Percentiles rank a stretch among this genome's conserved stretches.
Conservation (phyloP, 2,888 invertebrate species). For the Cosmorhoe ocellata region DNA sequence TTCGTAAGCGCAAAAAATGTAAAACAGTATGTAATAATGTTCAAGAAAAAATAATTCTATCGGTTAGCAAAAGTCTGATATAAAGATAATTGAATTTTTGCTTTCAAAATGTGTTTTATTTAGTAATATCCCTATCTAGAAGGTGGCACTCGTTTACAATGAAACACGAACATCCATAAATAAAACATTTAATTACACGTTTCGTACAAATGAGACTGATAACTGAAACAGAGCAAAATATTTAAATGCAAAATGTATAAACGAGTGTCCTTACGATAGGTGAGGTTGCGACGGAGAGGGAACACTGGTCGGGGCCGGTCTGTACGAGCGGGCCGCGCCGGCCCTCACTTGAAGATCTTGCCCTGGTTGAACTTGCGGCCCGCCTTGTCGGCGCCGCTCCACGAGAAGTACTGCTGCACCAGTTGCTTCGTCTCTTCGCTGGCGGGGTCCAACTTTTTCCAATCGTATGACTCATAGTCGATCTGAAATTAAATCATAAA, state of each 20-base stretch:
- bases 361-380: slow-evolving; percentile 99
- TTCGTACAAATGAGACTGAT: slow-evolving; percentile 48
- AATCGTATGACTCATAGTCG: slow-evolving; percentile 97
- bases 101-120: slow-evolving; percentile 56
- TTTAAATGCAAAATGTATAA: slow-evolving; percentile 55
- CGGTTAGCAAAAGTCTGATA: slow-evolving; percentile 75
- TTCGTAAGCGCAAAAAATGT: too few species aligned
- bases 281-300: slow-evolving; percentile 9
- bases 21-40: slow-evolving; percentile 38
- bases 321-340: slow-evolving; percentile 10
- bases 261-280: slow-evolving; percentile 25
- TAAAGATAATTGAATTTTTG: slow-evolving; percentile 61
- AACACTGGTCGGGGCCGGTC: not conserved
- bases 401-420: slow-evolving; percentile 94
- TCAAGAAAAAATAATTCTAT: slow-evolving; percentile 58
- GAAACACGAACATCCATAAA: slow-evolving; percentile 44
- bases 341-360: slow-evolving; percentile 97
- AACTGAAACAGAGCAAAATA: slow-evolving; percentile 38
- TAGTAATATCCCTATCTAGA: too few species aligned
- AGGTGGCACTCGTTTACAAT: not conserved
- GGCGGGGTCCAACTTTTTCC: slow-evolving; percentile 95
- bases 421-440: slow-evolving; percentile 91
- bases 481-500: slow-evolving; percentile 63
- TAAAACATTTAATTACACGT: slow-evolving; percentile 60
- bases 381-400: slow-evolving; percentile 92